Percentiles rank a stretch among this genome's conserved stretches.
Conservation (phyloP, 2,888 invertebrate species). For the Cephus spinipes region DNA sequence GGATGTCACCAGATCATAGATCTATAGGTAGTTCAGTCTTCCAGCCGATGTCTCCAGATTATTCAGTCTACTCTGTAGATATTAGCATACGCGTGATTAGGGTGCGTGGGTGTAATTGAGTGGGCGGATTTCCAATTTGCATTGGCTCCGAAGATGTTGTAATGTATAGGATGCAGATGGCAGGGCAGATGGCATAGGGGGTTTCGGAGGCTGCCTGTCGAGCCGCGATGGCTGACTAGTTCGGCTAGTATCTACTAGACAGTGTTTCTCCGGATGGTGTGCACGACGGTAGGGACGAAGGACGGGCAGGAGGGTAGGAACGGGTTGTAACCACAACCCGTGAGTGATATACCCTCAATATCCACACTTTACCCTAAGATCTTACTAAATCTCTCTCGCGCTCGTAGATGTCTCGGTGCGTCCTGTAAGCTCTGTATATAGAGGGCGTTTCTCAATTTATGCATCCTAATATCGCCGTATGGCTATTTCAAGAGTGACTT, state of each 20-base stretch:
- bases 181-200: constrained; percentile 32
- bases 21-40: neutral
- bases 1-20: neutral
- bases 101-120: constrained; percentile 50
- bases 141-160: constrained; percentile 45
- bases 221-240: constrained; percentile 27
- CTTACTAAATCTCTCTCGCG: constrained; percentile 56
- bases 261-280: neutral
- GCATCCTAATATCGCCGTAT: constrained; percentile 47
- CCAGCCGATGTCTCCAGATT: neutral
- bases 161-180: constrained; percentile 43
- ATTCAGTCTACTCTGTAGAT: neutral
- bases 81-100: constrained; percentile 42
- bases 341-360: constrained; percentile 63
- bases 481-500: constrained; percentile 7
- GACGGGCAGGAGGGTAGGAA: constrained; percentile 7
- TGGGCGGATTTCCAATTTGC: constrained; percentile 57
- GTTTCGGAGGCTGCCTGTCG: constrained; percentile 34
- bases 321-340: constrained; percentile 46
- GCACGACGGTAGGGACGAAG: neutral
- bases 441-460: constrained; percentile 47
- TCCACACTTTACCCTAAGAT: constrained; percentile 61
- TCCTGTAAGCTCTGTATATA: constrained; percentile 37
- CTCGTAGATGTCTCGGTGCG: constrained; percentile 32
- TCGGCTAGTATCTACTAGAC: constrained; percentile 11